Base-by-base conservation (phyloP, 2,113 vertebrate species). In the Collichthys lucidus region DNA sequence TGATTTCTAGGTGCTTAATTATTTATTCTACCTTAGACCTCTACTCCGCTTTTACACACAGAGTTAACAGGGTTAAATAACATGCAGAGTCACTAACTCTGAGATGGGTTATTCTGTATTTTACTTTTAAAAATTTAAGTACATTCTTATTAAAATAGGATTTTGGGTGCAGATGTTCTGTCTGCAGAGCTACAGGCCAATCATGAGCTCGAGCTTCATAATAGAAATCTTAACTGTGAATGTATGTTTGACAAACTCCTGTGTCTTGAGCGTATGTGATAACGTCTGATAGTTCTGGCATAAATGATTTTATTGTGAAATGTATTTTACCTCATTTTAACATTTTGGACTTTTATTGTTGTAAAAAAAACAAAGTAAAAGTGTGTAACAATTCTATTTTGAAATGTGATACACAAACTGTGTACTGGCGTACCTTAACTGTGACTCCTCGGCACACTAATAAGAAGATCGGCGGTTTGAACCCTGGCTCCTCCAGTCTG, bases 341-440 rank as follows among this genome's bases (percentile, higher is more conserved):
- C 24, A 35, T 74, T 44, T 50, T 35, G 24, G 4, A 65, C n/a
- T 40, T n/a, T 60, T 31, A 20, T 29, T 62, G 26, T 79, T 65
- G 31, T 16, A 46, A 55, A 61, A 74, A 35, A 4, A 73, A 74
- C 61, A 92, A 92, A 92, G 69, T 94, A 88, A 94, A 93, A 91
- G 91, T 46, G n/a, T 70, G 59, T 26, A 0, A 42, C 62, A 74
- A 49, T 63, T 65, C 80, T 72, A 6, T 70, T 7, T 40, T 2
- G 22, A 77, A 46, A 77, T 74, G 55, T 74, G 63, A 35, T 35
- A 72, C 62, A 66, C 47, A 62, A 68, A 49, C n/a, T 66, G 42
- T 72, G 55, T 15, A n/a, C n/a, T n/a, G 49, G 24, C 3, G 6
- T 31, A 31, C 31, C 5, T 6, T 5, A 31, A 31, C 31, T 31